A percentile compares a stretch with the other conserved stretches of the same genome.
These are phyloP conservation scores for Cynopterus brachyotis DNA, from an alignment of 2,113 vertebrate species.

Conservation along the genomic window DNA sequence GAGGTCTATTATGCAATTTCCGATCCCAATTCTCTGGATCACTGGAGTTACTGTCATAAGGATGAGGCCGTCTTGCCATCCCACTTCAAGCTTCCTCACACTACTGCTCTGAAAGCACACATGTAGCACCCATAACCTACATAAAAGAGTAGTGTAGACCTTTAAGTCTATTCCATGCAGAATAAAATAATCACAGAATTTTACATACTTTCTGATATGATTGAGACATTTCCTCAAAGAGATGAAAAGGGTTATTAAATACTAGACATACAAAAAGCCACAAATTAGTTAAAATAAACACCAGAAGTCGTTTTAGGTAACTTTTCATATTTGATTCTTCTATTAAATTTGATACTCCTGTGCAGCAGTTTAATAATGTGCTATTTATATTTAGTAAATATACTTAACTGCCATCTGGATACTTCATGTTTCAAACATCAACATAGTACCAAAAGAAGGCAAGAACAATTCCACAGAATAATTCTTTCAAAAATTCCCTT, in stretches of 20 bases:
- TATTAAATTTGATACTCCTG: background rate
- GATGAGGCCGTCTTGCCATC: constrained; percentile 94
- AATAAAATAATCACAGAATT: constrained; percentile 74
- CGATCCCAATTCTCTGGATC: constrained; percentile 94
- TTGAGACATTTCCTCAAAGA: constrained; percentile 33
- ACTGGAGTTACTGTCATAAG: constrained; percentile 97
- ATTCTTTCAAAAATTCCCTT: constrained; percentile 31
- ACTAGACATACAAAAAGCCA: background rate
- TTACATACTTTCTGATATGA: constrained; percentile 57
- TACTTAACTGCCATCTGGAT: background rate
- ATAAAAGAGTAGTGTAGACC: constrained; percentile 85
- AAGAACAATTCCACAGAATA: constrained; percentile 33
- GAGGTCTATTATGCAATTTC: constrained; percentile 92
- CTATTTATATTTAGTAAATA: constrained; percentile 43
- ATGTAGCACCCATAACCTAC: constrained; percentile 90
- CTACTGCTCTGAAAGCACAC: constrained; percentile 87
- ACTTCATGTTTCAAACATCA: constrained; percentile 43
- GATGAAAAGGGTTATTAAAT: constrained; percentile 49
- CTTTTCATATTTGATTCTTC: constrained; percentile 26
- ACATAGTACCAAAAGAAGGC: background rate
- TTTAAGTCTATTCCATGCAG: constrained; percentile 81
- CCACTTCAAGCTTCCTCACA: constrained; percentile 90
- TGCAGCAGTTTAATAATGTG: background rate
- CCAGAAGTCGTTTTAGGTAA: background rate
- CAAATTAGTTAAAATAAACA: constrained; percentile 46